Evolutionary conservation across 2,113 vertebrate genomes (phyloP), one percentile per base, ranked within the genome.

Genomic region (Colossoma macropomum): DNA sequence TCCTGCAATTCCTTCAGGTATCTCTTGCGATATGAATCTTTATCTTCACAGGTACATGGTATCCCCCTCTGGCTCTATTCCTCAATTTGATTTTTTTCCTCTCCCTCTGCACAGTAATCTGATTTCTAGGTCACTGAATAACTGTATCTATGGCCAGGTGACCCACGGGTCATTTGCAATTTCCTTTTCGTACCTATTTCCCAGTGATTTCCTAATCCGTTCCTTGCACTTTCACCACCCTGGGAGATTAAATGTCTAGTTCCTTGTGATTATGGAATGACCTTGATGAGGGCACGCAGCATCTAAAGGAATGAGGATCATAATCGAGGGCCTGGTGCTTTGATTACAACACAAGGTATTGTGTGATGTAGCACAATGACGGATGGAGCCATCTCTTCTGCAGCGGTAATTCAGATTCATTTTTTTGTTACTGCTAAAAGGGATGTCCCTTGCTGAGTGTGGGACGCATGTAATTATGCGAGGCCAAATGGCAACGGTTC

Each of bases 101-200:
- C 62, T 65, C 80, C 75, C 78, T 78, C 85, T 81, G 86, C 72
- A 85, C 73, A 75, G 66, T 78, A 86, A 88, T 89, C 85, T 86
- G 84, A 85, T 88, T 85, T 86, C 78, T 81, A 81, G 75, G 81
- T 85, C 84, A 87, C 81, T 73, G 77, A 88, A 87, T 84, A 82
- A 87, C 85, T 84, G 81, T 85, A 87, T 84, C 79, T 82, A 80
- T 87, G 82, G 71, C 81, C 88, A 30, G 66, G 75, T 81, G 85
- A 88, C 88, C 87, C 71, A 32, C 0, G 25, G 88, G 88, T 88
- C 88, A 79, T 84, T 82, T 79, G 85, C 88, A 89, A 89, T 89
- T 86, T 89, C 63, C 63, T 83, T 72, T 81, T 65, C 72, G 77
- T 86, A 88, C 75, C 66, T 76, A 75, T 79, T 84, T 82, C 66